A percentile compares a stretch with the other conserved stretches of the same genome.
Conservation (phyloP, 2,888 invertebrate species). For the Pseudococcus jackbeardsleyi region DNA sequence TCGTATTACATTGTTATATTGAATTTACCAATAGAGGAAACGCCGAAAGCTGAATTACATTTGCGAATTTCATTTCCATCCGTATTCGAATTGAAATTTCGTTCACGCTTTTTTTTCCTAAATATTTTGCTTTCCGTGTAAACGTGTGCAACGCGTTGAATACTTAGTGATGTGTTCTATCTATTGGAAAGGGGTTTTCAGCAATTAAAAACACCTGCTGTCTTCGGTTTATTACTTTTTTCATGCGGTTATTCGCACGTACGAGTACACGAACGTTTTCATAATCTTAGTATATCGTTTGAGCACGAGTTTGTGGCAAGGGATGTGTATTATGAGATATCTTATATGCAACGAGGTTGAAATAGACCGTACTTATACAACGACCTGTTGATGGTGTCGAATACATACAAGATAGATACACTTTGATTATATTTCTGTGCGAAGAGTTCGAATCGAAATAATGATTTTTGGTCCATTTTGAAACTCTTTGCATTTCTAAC, state of each 20-base stretch:
- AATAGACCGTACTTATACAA: background rate
- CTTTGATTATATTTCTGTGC: too few relatives aligned
- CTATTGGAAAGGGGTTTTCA: slow-evolving; percentile 1
- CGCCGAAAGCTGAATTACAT: slow-evolving; percentile 41
- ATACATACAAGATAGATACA: background rate
- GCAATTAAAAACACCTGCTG: slow-evolving; percentile 44
- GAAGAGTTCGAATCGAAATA: too few relatives aligned
- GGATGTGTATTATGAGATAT: slow-evolving; percentile 36
- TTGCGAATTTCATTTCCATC: slow-evolving; percentile 36
- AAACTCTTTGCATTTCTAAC: too few relatives aligned
- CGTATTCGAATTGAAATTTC: slow-evolving; percentile 34
- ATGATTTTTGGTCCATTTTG: too few relatives aligned
- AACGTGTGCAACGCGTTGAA: slow-evolving; percentile 29
- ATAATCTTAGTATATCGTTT: slow-evolving; percentile 27
- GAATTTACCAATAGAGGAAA: slow-evolving; percentile 33
- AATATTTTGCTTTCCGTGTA: slow-evolving; percentile 3
- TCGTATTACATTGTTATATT: slow-evolving; percentile 4
- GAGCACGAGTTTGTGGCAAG: background rate
- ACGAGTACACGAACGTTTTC: slow-evolving; percentile 11
- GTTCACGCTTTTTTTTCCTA: slow-evolving; percentile 29
- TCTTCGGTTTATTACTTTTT: slow-evolving; percentile 38
- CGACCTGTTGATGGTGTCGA: slow-evolving; percentile 34
- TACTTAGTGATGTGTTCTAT: background rate
- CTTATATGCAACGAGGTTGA: background rate
- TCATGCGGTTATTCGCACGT: slow-evolving; percentile 26